Evolutionary conservation across 2,888 invertebrate genomes (phyloP).

Genomic region (Scaeva pyrastri): DNA sequence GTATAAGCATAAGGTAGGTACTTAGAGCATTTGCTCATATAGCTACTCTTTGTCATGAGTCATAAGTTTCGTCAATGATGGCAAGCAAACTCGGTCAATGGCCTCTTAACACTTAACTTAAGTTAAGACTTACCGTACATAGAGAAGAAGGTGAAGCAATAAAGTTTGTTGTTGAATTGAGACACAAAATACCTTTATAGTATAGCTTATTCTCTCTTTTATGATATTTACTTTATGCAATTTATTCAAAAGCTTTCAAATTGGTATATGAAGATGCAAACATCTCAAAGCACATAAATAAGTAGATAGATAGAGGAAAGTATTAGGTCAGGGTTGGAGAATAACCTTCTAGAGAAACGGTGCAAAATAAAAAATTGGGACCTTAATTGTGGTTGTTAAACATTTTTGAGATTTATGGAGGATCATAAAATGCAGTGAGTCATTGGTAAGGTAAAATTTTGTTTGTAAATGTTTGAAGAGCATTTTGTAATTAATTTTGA

Average conservation of each 20-base stretch:
- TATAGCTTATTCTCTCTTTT: slow-evolving; percentile 5
- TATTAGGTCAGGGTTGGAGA: background rate
- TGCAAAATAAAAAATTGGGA: background rate
- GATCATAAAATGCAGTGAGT: no score
- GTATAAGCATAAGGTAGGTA: slow-evolving; percentile 6
- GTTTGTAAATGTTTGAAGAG: no score
- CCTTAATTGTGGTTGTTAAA: no score
- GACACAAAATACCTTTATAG: background rate
- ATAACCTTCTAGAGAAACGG: background rate
- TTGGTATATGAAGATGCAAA: slow-evolving; percentile 28
- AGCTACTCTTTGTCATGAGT: slow-evolving; percentile 18
- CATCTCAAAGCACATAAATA: background rate
- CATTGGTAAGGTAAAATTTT: no score
- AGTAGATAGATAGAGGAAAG: background rate
- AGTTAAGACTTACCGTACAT: no score
- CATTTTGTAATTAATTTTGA: no score
- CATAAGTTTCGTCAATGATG: background rate
- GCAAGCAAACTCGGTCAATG: slow-evolving; percentile 59
- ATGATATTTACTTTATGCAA: slow-evolving; percentile 29
- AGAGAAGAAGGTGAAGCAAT: slow-evolving; percentile 11
- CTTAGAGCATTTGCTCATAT: slow-evolving; percentile 6
- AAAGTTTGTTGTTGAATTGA: background rate
- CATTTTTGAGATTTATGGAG: no score
- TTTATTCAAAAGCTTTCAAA: background rate
- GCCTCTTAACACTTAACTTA: slow-evolving; percentile 44